Evolutionary conservation across 92 coral and sea anemone species (phyloP).

Genomic region (Phenganax subtilis): DNA sequence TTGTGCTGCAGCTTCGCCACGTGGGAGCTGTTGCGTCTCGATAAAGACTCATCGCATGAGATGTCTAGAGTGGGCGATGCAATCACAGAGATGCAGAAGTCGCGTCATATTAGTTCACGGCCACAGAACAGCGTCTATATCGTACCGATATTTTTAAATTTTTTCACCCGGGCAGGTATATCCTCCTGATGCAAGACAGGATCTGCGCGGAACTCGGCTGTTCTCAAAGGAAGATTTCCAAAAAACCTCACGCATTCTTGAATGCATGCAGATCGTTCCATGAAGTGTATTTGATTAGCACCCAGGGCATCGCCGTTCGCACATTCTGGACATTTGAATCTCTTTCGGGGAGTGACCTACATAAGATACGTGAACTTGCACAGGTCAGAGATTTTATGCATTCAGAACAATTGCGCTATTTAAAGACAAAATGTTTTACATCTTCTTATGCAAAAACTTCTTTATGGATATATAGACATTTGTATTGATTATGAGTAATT

Average conservation of each 20-base stretch:
- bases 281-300: slow-evolving; percentile 85
- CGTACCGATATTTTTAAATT: slow-evolving; percentile 71
- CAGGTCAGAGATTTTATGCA: too few relatives aligned
- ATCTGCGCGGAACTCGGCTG: slow-evolving; percentile 94
- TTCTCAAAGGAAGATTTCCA: slow-evolving; percentile 74
- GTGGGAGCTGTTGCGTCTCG: too few relatives aligned
- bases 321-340: slow-evolving; percentile 85
- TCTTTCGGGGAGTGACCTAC: slow-evolving; percentile 91
- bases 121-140: slow-evolving; percentile 39
- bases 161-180: slow-evolving; percentile 67
- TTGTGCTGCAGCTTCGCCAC: too few relatives aligned
- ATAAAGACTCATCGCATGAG: too few relatives aligned
- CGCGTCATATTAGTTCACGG: background rate
- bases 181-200: slow-evolving; percentile 84
- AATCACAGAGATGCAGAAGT: background rate
- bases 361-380: background rate
- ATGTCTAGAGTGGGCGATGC: too few relatives aligned
- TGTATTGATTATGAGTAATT: too few relatives aligned
- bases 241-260: slow-evolving; percentile 81
- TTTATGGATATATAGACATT: too few relatives aligned
- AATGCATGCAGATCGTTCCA: slow-evolving; percentile 81
- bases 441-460: background rate
- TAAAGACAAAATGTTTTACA: background rate
- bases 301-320: slow-evolving; percentile 69
- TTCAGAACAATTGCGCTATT: too few relatives aligned